Evolutionary conservation across 2,797 vertebrate genomes (phyloP), one percentile per base, ranked within the genome.

Genomic region (Gouania willdenowi): DNA sequence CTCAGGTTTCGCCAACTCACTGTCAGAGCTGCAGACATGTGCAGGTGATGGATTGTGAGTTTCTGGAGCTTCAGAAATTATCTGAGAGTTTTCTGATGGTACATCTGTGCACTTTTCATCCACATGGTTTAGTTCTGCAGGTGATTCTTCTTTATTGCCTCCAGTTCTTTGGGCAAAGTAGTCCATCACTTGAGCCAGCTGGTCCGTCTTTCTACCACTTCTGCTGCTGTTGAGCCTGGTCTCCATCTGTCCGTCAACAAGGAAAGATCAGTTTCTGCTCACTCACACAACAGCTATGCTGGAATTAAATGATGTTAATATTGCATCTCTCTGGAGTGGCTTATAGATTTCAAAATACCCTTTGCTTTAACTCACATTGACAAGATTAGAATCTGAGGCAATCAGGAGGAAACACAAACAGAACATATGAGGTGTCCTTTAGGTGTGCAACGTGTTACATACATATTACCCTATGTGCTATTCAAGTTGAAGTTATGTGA

Each of bases 161-260:
- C 18, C 49, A 0, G 60, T 58, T 56, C 34, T 71, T 21, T 71
- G 60, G 23, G 70, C 19, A 55, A 86, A 86, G 42, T 57, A 41
- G 33, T 89, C 79, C 25, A 10, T 77, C 41, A 83, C 29, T 39
- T 50, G 64, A 11, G 77, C 74, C 66, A 80, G 52, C 18, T 78
- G 68, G 0, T 66, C 71, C 6, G 78, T 76, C 46, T 75, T 85
- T 37, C 81, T 73, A 25, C 34, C 65, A 47, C 24, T 79, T 34
- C 66, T 82, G 34, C 61, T 67, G 41, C 8, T 12, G 63, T 68
- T 79, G 41, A 11, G 50, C 35, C 47, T 71, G 26, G 27, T 79
- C 45, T 87, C 83, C 2, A 48, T 35, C 88, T 91, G 77, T 64
- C 51, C 47, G 33, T 55, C 35, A 73, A 63, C 33, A 79, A 22